phyloP scores from a whole-genome alignment of 2,797 vertebrate species.

The Euphonia xanthogaster region DNA sequence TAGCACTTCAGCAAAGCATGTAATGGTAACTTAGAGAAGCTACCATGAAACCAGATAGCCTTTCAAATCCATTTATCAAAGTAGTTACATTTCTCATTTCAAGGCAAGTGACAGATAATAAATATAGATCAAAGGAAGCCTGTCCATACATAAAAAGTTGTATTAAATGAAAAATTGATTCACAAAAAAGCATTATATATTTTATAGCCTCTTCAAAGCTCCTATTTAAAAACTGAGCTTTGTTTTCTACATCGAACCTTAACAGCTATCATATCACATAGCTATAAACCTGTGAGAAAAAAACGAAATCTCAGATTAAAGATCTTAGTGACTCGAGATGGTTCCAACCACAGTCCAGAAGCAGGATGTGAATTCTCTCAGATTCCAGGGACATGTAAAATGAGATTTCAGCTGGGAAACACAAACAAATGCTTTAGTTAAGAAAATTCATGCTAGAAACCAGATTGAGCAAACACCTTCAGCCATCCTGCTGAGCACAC shows the following conservation, averaged over 20 bases:
- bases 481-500: not conserved
- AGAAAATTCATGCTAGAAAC: not conserved
- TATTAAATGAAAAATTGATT: slow-evolving; percentile 21
- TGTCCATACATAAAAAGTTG: not conserved
- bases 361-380: not conserved
- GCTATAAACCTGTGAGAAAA: not conserved
- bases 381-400: not conserved
- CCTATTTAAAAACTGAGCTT: not conserved
- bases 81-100: slow-evolving; percentile 42
- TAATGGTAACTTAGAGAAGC: not conserved
- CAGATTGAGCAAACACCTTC: not conserved
- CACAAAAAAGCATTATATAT: not conserved
- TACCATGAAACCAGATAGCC: slow-evolving; percentile 29
- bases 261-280: not conserved
- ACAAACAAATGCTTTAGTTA: not conserved
- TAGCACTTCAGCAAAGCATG: not conserved
- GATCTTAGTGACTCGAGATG: not conserved
- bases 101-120: slow-evolving; percentile 29
- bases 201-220: not conserved
- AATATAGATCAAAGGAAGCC: slow-evolving; percentile 53
- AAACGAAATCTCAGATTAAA: not conserved
- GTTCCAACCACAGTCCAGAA: not conserved
- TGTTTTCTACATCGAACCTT: not conserved
- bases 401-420: not conserved
- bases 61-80: slow-evolving; percentile 51